Base-by-base conservation (phyloP, 2,797 vertebrate genomes). In the Siniperca obscura region DNA sequence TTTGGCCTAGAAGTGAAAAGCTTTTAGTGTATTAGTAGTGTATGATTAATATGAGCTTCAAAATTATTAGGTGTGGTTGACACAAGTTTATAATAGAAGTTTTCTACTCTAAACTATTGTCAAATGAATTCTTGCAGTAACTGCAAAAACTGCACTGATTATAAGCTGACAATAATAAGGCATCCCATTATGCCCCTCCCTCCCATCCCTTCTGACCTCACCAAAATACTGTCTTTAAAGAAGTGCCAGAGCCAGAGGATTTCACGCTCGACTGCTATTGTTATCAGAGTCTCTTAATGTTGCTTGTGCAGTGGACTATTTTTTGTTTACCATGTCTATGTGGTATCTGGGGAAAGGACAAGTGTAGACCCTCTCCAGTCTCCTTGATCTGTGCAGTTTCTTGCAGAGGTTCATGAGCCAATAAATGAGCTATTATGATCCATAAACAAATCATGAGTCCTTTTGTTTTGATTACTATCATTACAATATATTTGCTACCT, bases 331-430 rank as follows among this genome's bases (percentile, higher is more conserved):
- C 40, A 13, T 17, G 44, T 74, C 59, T 34, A 0, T 61, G 12
- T 59, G 57, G 42, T 79, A 56, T 64, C 60, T 34, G 46, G 27
- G 55, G 40, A 76, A 62, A 65, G 25, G 59, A 56, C 70, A 68
- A 30, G 71, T 53, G 59, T 44, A 72, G 61, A 69, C 40, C 9
- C 21, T 53, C 50, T 62, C 52, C 57, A 53, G 19, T 42, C 25
- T 56, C 13, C n/a, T 67, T 83, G 73, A 85, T 81, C 82, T 72
- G 60, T 66, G 53, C 22, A 66, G 74, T 72, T 77, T 80, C 69
- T 80, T 30, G 38, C 22, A 25, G 21, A 60, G 2, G 64, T 61
- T 40, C 42, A 72, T 3, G 25, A 67, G 62, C 80, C 69, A 86
- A 83, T 34, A 73, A 80, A 83, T 68, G 4, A 70, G 38, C 59